Evolutionary conservation across 30 jellyfish, hydroid and myxozoan genomes (phyloP).

Genomic region (Nemopilema nomurai): DNA sequence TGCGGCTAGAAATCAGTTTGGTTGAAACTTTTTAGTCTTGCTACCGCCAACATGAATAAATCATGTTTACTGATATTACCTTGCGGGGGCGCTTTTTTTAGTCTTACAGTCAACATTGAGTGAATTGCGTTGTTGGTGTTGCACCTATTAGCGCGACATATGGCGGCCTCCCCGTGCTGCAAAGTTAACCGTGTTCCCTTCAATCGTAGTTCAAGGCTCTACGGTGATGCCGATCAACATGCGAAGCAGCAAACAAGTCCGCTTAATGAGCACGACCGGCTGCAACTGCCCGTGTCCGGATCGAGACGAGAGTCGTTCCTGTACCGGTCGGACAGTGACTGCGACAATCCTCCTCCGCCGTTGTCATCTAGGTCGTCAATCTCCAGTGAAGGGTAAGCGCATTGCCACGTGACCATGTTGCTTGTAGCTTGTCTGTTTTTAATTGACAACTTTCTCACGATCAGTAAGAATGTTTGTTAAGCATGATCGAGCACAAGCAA

Average conservation of each 20-base stretch:
- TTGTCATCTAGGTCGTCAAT: slow-evolving; percentile 91
- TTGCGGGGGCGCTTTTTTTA: too few species aligned
- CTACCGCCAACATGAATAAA: too few species aligned
- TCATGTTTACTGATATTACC: too few species aligned
- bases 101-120: too few species aligned
- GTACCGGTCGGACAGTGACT: slow-evolving; percentile 93
- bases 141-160: too few species aligned
- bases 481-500: too few species aligned
- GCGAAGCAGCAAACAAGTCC: slow-evolving; percentile 39
- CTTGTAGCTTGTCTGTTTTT: too few species aligned
- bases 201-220: slow-evolving; percentile 41
- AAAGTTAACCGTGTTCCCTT: not conserved
- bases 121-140: too few species aligned
- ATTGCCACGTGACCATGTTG: not conserved
- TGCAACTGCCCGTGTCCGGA: slow-evolving; percentile 73
- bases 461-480: too few species aligned
- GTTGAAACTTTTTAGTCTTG: too few species aligned
- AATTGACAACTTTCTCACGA: too few species aligned
- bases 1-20: too few species aligned
- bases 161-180: not conserved
- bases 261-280: slow-evolving; percentile 75
- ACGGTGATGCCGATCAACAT: slow-evolving; percentile 49
- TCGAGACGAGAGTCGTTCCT: slow-evolving; percentile 85
- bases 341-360: slow-evolving; percentile 84
- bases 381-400: slow-evolving; percentile 92